phyloP scores from a whole-genome alignment of 2,113 vertebrate species.

The Todiramphus chloris region DNA sequence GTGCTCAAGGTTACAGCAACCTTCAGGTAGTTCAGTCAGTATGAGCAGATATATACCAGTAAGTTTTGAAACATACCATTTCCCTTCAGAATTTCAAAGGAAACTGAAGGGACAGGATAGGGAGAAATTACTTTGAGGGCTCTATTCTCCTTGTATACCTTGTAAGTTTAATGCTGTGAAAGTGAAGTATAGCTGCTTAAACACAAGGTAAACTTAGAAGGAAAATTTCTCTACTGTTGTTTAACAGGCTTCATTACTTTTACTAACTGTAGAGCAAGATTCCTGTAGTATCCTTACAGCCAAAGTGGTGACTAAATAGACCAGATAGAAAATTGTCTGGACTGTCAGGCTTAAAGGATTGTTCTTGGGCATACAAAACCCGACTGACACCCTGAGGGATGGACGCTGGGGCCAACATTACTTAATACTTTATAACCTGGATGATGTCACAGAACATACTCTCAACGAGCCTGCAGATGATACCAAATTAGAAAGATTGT shows the following conservation, averaged over 20 bases:
- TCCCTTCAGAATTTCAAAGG: not conserved
- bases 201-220: not conserved
- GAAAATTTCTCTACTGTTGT: not conserved
- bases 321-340: not conserved
- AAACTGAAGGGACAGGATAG: not conserved
- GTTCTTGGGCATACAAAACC: not conserved
- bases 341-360: not conserved
- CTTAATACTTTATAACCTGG: not conserved
- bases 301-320: not conserved
- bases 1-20: not conserved
- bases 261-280: not conserved
- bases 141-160: not conserved
- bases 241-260: not conserved
- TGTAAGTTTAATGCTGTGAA: not conserved
- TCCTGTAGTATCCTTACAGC: not conserved
- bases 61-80: not conserved
- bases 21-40: not conserved
- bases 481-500: not conserved
- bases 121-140: not conserved
- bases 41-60: not conserved
- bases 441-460: not conserved
- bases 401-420: not conserved
- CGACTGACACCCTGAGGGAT: not conserved
- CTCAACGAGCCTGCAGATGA: not conserved
- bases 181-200: not conserved